phyloP scores from a whole-genome alignment of 1,140 invertebrate genomes.

The Ephestia elutella region DNA sequence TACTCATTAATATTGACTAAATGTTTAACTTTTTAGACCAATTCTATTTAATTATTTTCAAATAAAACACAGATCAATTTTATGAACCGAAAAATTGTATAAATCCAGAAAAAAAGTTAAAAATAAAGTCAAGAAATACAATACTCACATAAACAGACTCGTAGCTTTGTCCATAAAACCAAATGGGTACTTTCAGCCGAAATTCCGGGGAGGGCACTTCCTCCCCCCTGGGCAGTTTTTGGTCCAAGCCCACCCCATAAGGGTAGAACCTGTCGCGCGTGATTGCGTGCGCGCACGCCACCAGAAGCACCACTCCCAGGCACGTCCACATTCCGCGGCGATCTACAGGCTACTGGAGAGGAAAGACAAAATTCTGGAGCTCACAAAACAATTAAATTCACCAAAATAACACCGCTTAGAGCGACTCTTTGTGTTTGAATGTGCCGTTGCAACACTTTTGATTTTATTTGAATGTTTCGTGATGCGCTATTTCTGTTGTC shows the following conservation, averaged over 20 bases:
- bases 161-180: conserved; percentile 83
- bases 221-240: conserved; percentile 54
- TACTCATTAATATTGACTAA: no score
- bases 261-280: conserved; percentile 64
- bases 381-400: neutral
- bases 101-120: no score
- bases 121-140: conserved; percentile 14
- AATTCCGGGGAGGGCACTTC: conserved; percentile 71
- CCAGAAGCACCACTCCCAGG: conserved; percentile 34
- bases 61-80: no score
- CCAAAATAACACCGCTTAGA: neutral
- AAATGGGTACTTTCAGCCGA: conserved; percentile 76
- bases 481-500: neutral
- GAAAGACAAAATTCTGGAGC: neutral
- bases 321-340: conserved; percentile 54
- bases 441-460: neutral
- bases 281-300: conserved; percentile 37
- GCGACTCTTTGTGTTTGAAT: neutral
- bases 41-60: no score
- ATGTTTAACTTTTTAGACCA: no score
- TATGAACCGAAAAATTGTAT: no score
- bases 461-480: neutral
- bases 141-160: conserved; percentile 84
- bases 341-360: neutral
- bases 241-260: conserved; percentile 52